phyloP scores from a whole-genome alignment of 2,797 vertebrate species.

The Spea hammondii region DNA sequence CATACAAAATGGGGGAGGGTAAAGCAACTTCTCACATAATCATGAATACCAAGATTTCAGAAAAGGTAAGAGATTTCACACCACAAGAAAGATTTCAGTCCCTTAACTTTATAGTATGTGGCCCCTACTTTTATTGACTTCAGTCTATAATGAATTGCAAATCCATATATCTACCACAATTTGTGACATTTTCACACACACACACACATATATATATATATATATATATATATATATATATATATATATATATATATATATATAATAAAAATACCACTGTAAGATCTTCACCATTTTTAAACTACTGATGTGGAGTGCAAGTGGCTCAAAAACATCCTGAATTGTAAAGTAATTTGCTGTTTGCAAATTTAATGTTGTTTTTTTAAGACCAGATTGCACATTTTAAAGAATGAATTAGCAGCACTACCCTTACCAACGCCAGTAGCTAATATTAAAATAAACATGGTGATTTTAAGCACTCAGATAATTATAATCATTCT shows the following conservation, averaged over 20 bases:
- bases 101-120: too few relatives aligned
- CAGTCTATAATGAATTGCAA: background rate
- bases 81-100: too few relatives aligned
- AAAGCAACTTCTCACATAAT: too few relatives aligned
- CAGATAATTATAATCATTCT: background rate
- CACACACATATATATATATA: background rate
- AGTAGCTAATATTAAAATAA: background rate
- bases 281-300: background rate
- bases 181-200: background rate
- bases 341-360: background rate
- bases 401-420: background rate
- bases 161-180: background rate
- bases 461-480: background rate
- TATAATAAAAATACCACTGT: background rate
- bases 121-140: too few relatives aligned
- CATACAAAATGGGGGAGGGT: too few relatives aligned
- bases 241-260: slow-evolving; percentile 14
- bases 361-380: background rate
- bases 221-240: slow-evolving; percentile 8
- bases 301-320: background rate
- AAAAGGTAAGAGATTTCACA: too few relatives aligned
- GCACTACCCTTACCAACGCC: background rate
- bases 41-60: too few relatives aligned
- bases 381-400: background rate
- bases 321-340: background rate